phyloP scores from a whole-genome alignment of 2,888 invertebrate genomes.

The Thecophora atra region DNA sequence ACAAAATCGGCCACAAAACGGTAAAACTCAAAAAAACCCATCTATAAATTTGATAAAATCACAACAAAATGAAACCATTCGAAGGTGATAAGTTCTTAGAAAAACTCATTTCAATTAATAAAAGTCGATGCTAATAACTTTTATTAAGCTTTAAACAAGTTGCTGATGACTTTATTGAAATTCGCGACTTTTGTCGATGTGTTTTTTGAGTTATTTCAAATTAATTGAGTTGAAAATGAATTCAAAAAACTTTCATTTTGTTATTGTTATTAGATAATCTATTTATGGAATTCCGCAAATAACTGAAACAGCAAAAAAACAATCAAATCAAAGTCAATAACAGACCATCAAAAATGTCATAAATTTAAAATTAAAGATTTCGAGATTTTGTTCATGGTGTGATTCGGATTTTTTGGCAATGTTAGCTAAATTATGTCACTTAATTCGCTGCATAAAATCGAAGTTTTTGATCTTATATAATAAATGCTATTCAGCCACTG shows the following conservation, averaged over 20 bases:
- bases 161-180: not conserved
- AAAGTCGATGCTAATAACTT: constrained; percentile 2
- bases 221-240: not conserved
- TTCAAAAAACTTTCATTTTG: not conserved
- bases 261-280: not conserved
- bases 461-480: not conserved
- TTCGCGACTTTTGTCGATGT: not conserved
- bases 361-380: not conserved
- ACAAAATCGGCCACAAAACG: not conserved
- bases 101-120: not conserved
- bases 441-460: not conserved
- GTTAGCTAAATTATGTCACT: constrained; percentile 14
- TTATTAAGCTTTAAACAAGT: not conserved
- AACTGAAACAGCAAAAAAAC: not conserved
- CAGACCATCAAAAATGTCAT: not conserved
- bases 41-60: not conserved
- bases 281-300: not conserved
- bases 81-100: too few species aligned
- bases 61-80: not conserved
- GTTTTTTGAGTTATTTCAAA: not conserved
- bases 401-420: not conserved
- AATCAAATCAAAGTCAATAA: not conserved
- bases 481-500: too few species aligned
- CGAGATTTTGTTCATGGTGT: too few species aligned
- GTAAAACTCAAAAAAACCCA: not conserved